Evolutionary conservation across 1,140 invertebrate genomes (phyloP), one percentile per base, ranked within the genome.

Genomic region (Belonocnema kinseyi): DNA sequence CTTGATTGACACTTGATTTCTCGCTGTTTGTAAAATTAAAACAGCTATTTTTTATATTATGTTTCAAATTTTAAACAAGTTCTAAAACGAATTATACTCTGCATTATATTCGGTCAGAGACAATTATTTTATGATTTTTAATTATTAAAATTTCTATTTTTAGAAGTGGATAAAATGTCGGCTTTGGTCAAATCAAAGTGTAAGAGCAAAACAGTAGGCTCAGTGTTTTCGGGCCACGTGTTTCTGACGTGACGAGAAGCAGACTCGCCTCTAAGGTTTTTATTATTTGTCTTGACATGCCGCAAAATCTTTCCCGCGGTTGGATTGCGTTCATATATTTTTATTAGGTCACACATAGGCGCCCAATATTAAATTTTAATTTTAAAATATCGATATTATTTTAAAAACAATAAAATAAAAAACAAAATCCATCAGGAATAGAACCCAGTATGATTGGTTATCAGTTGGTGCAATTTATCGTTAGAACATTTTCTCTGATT

Each of bases 161-260:
- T 73, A 80, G 78, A 75, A 79, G 40, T 73, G 77, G 77, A 78
- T 79, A 77, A 81, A 81, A 80, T 77, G 80, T 80, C 74, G 74
- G 58, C 75, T 80, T 81, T 77, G 80, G 75, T 76, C 75, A 75
- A 77, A 56, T 73, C 50, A 73, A 73, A 50, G 74, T 72, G 73
- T 46, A 51, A 19, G 72, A 61, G 75, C 74, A 77, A 72, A 77
- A 83, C 82, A 83, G 82, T 83, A 81, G 82, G 78, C 74, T 76
- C 78, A 83, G 80, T 83, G 82, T 83, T 80, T 83, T 83, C 76
- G 76, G 77, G 78, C 82, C 82, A 83, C 82, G 82, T 83, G 82
- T 81, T 83, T 81, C 73, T 74, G 80, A 78, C 79, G 77, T 82
- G 82, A 83, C 75, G 80, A 83, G 80, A 83, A 83, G 61, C 82